Percentiles rank a stretch among this genome's conserved stretches.
Evolutionary conservation across 2,113 vertebrate species (phyloP).

Genomic region (Phaethon lepturus): DNA sequence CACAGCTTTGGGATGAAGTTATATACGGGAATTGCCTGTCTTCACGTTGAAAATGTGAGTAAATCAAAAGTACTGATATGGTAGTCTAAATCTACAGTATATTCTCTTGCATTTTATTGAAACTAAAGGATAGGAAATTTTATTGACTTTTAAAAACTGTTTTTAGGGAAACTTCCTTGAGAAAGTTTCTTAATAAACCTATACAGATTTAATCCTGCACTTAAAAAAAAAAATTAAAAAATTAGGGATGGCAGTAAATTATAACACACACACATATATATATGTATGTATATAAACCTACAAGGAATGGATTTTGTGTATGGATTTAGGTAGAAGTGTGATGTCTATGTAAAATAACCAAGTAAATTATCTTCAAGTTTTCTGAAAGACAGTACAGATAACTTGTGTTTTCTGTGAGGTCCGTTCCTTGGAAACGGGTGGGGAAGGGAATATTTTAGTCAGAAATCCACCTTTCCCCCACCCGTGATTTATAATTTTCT

Average conservation of each 20-base stretch:
- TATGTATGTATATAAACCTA: not conserved
- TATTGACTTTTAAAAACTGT: not conserved
- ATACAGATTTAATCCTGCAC: not conserved
- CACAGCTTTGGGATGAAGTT: slow-evolving; percentile 37
- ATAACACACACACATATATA: not conserved
- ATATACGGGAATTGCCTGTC: slow-evolving; percentile 43
- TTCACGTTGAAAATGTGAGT: not conserved
- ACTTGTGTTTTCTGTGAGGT: not conserved
- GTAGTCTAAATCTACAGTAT: slow-evolving; percentile 1
- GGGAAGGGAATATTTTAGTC: not conserved
- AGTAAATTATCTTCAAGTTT: not conserved
- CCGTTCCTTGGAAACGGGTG: not conserved
- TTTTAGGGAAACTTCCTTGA: not conserved
- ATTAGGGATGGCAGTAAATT: not conserved
- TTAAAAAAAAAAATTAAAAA: not conserved
- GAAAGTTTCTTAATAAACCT: not conserved
- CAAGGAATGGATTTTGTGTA: not conserved
- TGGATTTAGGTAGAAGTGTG: not conserved
- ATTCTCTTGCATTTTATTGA: slow-evolving; percentile 34
- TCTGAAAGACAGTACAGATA: not conserved
- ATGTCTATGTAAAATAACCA: not conserved
- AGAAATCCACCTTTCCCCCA: not conserved
- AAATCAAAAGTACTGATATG: slow-evolving; percentile 34
- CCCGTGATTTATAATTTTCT: not conserved
- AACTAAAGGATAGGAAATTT: slow-evolving; percentile 45